Percentiles rank a stretch among this genome's conserved stretches.
phyloP scores from a whole-genome alignment of 2,888 invertebrate genomes.

The Reticulitermes lucifugus region DNA sequence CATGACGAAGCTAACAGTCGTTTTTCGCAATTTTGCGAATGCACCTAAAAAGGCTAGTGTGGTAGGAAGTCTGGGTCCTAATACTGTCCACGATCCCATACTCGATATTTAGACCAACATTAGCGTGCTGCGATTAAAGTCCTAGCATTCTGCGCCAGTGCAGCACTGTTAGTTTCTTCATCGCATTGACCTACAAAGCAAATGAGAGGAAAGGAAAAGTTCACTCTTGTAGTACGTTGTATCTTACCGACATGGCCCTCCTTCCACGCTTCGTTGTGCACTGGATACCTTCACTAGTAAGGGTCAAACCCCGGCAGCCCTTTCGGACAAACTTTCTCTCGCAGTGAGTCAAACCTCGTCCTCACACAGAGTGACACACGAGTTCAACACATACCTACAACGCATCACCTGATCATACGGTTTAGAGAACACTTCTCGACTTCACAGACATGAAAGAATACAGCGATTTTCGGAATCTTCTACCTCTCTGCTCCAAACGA shows the following conservation, averaged over 20 bases:
- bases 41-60: too few relatives aligned
- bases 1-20: too few relatives aligned
- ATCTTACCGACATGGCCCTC: not conserved
- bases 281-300: not conserved
- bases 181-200: conserved; percentile 36
- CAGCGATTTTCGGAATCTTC: too few relatives aligned
- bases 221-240: not conserved
- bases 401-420: too few relatives aligned
- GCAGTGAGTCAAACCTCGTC: not conserved
- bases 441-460: too few relatives aligned
- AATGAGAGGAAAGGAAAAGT: conserved; percentile 40
- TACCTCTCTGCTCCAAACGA: too few relatives aligned
- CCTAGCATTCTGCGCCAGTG: not conserved
- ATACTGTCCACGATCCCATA: too few relatives aligned
- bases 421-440: too few relatives aligned
- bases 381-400: too few relatives aligned
- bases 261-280: not conserved
- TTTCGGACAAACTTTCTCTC: conserved; percentile 5
- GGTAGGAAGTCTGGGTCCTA: not conserved
- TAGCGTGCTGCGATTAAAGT: not conserved
- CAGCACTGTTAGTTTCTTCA: conserved; percentile 20
- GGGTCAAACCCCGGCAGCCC: not conserved
- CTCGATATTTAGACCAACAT: too few relatives aligned
- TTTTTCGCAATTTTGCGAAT: too few relatives aligned
- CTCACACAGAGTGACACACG: not conserved